Conservation (phyloP, 2,113 vertebrate species). For the Petroica traversi region DNA sequence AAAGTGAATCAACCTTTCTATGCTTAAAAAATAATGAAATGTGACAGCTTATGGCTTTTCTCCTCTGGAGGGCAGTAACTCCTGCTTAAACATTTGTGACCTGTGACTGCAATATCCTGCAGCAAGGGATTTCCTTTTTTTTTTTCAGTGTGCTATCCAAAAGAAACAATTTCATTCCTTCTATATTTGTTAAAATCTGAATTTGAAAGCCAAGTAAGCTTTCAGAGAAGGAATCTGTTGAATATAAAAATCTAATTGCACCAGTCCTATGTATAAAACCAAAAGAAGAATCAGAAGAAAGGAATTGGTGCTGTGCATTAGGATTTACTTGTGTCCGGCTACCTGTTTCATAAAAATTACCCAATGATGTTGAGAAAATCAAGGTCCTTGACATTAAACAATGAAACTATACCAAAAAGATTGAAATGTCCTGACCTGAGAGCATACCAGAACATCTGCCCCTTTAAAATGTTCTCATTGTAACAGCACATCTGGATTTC, state of each 20-base stretch:
- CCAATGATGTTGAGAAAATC: background rate
- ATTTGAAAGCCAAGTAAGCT: constrained; percentile 20
- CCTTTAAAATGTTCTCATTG: constrained; percentile 12
- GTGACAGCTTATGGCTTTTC: constrained; percentile 44
- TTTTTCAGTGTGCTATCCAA: constrained; percentile 62
- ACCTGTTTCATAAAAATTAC: constrained; percentile 43
- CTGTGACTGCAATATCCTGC: constrained; percentile 19
- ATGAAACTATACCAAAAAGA: background rate
- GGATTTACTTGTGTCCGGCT: constrained; percentile 20
- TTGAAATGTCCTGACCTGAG: constrained; percentile 3
- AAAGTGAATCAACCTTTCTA: background rate
- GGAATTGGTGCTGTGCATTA: background rate
- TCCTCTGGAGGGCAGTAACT: constrained; percentile 80
- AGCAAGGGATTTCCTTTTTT: constrained; percentile 62
- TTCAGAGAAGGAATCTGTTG: constrained; percentile 39
- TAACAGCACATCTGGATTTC: constrained; percentile 57
- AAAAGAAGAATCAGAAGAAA: constrained; percentile 10
- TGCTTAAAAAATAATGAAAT: constrained; percentile 11
- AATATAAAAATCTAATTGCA: constrained; percentile 23
- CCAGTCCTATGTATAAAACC: background rate
- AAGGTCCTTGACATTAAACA: constrained; percentile 22
- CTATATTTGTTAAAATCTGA: background rate
- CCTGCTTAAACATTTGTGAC: constrained; percentile 58
- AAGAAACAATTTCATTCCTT: constrained; percentile 55
- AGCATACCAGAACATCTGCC: background rate